phyloP scores from a whole-genome alignment of 2,797 vertebrate genomes.

The Sphenopsis melanotis region DNA sequence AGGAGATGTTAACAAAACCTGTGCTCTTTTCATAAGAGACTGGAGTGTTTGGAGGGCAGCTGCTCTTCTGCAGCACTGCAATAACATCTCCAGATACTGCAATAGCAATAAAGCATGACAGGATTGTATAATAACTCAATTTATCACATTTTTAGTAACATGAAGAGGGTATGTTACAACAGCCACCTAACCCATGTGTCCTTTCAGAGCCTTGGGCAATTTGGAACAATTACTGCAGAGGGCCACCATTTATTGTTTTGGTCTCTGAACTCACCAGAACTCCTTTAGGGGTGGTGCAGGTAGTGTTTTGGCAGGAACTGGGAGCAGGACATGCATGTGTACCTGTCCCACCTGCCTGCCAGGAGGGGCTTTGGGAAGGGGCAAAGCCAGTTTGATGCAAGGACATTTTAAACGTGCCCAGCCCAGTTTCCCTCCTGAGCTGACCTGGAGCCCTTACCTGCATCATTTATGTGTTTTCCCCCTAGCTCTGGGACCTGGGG shows the following conservation, averaged over 20 bases:
- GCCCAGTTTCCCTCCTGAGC: not conserved
- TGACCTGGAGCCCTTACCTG: not conserved
- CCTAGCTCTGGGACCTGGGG: not conserved
- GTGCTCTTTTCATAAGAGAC: not conserved
- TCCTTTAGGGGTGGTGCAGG: not conserved
- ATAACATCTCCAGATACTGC: not conserved
- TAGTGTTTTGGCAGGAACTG: not conserved
- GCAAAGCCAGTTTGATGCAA: not conserved
- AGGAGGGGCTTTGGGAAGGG: not conserved
- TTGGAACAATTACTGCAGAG: not conserved
- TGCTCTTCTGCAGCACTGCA: not conserved
- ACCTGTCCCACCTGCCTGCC: not conserved
- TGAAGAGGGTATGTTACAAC: not conserved
- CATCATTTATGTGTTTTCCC: not conserved
- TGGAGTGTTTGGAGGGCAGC: not conserved
- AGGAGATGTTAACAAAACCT: conserved; percentile 3
- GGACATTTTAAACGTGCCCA: fast-evolving
- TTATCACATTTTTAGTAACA: not conserved
- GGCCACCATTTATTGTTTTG: not conserved
- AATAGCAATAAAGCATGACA: not conserved
- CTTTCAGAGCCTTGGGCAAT: not conserved
- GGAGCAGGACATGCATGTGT: fast-evolving
- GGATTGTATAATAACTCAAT: not conserved
- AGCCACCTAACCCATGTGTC: not conserved
- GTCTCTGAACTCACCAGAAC: not conserved